Base-by-base conservation (phyloP, 2,113 vertebrate genomes). In the Dolichallabes microphthalmus region DNA sequence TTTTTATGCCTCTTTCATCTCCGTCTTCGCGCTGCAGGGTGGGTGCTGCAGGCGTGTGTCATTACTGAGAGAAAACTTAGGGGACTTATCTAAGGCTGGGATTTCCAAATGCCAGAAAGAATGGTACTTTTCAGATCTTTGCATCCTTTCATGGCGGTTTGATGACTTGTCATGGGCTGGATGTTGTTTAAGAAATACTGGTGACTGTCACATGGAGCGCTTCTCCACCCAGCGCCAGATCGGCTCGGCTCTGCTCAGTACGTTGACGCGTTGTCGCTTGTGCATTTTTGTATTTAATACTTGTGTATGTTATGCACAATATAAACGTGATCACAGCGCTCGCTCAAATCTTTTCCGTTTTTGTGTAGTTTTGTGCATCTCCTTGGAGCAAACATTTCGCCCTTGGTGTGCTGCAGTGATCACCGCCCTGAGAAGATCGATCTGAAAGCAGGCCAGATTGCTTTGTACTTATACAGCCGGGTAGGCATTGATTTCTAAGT, bases 1-100 rank as follows among this genome's bases (percentile, higher is more conserved):
- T 39, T 79, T 68, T 74, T 66, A 57, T 79, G 20, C 35, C 77
- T 83, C 52, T 87, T 85, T 88, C 80, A 82, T 88, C 80, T 85
- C 79, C 32, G 58, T 6, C 30, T 82, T 88, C 53, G 22, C 61
- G 82, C 52, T 20, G 25, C 71, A 57, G 52, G 19, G 68, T 9
- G 2, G 2, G 39, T 22, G 27, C 63, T 50, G 78, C 73, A 63
- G 32, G 35, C 19, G 60, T 77, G 39, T 61, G 60, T 77, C 66
- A 30, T 58, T 53, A 55, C 20, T 52, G 27, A 58, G 60, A 45
- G 63, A 17, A 81, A 14, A 15, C 8, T 14, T 27, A 85, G 15
- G 2, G 17, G 55, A 22, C 64, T 61, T 35, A 57, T 35, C 55
- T 60, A 14, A 74, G 27, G 15, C 27, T 19, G 71, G 14, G 39